Percentiles rank a stretch among this genome's conserved stretches.
phyloP scores from a whole-genome alignment of 2,797 vertebrate species.

The Labroides dimidiatus region DNA sequence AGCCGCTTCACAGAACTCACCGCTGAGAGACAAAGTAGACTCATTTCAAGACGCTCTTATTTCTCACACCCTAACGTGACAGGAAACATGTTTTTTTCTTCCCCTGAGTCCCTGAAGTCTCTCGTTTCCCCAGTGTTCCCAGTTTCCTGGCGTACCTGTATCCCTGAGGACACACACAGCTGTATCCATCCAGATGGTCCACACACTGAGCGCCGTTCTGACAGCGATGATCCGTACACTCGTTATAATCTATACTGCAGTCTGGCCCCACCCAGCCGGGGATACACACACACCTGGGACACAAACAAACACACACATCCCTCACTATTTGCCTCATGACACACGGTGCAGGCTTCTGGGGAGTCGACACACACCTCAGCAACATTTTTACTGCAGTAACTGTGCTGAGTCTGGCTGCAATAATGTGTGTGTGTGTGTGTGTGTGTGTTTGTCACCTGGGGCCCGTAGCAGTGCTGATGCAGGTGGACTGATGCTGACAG shows the following conservation, averaged over 20 bases:
- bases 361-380: slow-evolving; percentile 19
- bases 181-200: slow-evolving; percentile 90
- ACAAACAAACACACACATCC: slow-evolving; percentile 72
- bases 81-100: not conserved
- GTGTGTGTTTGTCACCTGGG: slow-evolving; percentile 84
- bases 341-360: slow-evolving; percentile 11
- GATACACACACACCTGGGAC: slow-evolving; percentile 89
- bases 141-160: slow-evolving; percentile 63
- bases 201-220: slow-evolving; percentile 90
- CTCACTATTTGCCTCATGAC: not conserved
- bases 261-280: slow-evolving; percentile 90
- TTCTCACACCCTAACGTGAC: not conserved
- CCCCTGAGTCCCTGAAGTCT: not conserved
- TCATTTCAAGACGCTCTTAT: no score
- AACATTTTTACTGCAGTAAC: slow-evolving; percentile 3
- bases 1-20: slow-evolving; percentile 90
- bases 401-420: slow-evolving; percentile 25
- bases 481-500: slow-evolving; percentile 90
- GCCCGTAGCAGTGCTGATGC: slow-evolving; percentile 85
- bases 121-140: slow-evolving; percentile 16
- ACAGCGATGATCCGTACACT: slow-evolving; percentile 90
- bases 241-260: slow-evolving; percentile 89
- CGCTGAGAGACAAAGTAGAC: slow-evolving; percentile 74
- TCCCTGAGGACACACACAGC: slow-evolving; percentile 86
- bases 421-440: slow-evolving; percentile 21